phyloP scores from a whole-genome alignment of 2,797 vertebrate species.

The Microchirus variegatus region DNA sequence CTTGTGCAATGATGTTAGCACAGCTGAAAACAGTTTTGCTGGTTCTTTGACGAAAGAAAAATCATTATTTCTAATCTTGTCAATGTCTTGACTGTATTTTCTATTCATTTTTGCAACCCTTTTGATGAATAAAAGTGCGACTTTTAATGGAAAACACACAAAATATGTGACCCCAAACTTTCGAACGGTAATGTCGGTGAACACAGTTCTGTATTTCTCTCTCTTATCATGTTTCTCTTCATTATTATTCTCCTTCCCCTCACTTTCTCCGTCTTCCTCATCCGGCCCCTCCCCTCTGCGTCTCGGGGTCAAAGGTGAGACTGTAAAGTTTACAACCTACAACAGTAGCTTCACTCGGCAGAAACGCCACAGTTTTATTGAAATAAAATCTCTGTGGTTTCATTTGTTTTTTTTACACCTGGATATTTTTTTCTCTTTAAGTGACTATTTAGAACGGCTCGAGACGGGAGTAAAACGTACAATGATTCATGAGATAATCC shows the following conservation, averaged over 20 bases:
- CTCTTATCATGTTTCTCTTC: not conserved
- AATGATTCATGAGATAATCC: conserved; percentile 35
- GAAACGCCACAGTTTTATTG: conserved; percentile 2
- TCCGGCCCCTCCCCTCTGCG: conserved; percentile 13
- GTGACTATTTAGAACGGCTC: conserved; percentile 7
- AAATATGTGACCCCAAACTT: too few species aligned
- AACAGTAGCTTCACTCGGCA: conserved; percentile 50
- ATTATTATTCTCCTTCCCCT: not conserved
- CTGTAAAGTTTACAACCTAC: conserved; percentile 61
- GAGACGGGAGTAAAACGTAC: conserved; percentile 29
- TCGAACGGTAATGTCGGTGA: too few species aligned
- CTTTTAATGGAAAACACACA: too few species aligned
- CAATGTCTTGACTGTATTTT: too few species aligned
- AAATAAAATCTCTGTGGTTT: conserved; percentile 13
- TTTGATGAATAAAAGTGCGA: too few species aligned
- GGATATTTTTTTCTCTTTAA: conserved; percentile 6
- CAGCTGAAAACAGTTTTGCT: too few species aligned
- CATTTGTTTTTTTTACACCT: conserved; percentile 22
- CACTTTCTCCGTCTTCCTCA: conserved; percentile 5
- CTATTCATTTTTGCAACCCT: too few species aligned
- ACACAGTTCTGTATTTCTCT: not conserved
- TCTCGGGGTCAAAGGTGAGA: conserved; percentile 58
- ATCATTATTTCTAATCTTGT: too few species aligned
- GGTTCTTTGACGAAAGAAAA: too few species aligned
- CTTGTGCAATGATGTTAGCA: too few species aligned